Evolutionary conservation across 1,140 invertebrate species (phyloP).

Genomic region (Nephila pilipes): DNA sequence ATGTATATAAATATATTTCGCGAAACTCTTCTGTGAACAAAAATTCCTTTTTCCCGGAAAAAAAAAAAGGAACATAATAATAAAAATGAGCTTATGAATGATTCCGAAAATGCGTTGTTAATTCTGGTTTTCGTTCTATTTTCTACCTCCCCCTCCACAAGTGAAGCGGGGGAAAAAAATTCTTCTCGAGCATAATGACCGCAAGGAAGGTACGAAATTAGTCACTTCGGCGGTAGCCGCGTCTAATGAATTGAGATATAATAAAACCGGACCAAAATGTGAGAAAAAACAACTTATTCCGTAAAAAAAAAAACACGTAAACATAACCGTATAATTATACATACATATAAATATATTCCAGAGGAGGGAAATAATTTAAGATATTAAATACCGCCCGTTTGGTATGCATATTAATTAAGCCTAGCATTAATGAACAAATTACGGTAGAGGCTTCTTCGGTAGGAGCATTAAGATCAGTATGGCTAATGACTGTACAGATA

Average conservation of each 20-base stretch:
- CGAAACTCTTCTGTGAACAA: not conserved
- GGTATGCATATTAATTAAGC: slow-evolving; percentile 77
- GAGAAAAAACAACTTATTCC: slow-evolving; percentile 63
- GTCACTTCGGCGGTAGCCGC: slow-evolving; percentile 47
- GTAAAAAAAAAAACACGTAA: slow-evolving; percentile 45
- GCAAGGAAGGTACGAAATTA: slow-evolving; percentile 64
- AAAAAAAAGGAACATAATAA: slow-evolving; percentile 7
- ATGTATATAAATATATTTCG: not conserved
- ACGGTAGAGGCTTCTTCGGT: not conserved
- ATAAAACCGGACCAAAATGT: slow-evolving; percentile 66
- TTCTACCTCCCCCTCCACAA: not conserved
- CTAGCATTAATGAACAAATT: slow-evolving; percentile 76
- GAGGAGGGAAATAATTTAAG: slow-evolving; percentile 68
- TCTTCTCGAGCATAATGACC: slow-evolving; percentile 13
- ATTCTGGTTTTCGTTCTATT: slow-evolving; percentile 18
- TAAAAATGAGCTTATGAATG: slow-evolving; percentile 65
- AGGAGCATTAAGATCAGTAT: slow-evolving; percentile 61
- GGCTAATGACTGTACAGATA: slow-evolving; percentile 74
- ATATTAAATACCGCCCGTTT: slow-evolving; percentile 73
- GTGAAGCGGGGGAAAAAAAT: slow-evolving; percentile 17
- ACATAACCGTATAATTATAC: slow-evolving; percentile 66
- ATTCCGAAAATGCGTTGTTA: slow-evolving; percentile 34
- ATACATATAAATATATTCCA: slow-evolving; percentile 56
- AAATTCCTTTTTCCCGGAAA: not conserved
- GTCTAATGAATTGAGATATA: slow-evolving; percentile 76